Percentiles rank a stretch among this genome's conserved stretches.
These are phyloP conservation scores for Drosophila gaucha DNA, from an alignment of 2,888 invertebrate species.

Conservation along the genomic window DNA sequence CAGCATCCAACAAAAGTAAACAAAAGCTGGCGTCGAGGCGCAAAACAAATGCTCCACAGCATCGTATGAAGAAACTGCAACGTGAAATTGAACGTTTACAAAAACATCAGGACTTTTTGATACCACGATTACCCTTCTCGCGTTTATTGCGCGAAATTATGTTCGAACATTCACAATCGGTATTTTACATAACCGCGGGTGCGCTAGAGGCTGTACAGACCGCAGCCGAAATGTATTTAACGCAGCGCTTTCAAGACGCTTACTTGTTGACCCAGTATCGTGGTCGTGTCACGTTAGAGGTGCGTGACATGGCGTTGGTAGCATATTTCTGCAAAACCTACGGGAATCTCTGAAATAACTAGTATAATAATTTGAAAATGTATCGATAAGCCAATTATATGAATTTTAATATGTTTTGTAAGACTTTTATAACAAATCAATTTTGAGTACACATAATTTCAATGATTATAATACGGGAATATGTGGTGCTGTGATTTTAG, in stretches of 20 bases:
- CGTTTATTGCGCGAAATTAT: constrained; percentile 85
- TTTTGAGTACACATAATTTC: too few species aligned
- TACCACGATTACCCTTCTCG: constrained; percentile 85
- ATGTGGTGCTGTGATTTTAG: too few species aligned
- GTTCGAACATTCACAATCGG: constrained; percentile 25
- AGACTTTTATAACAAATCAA: too few species aligned
- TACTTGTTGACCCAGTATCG: constrained; percentile 85
- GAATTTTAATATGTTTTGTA: too few species aligned
- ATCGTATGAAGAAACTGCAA: not conserved
- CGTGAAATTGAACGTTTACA: constrained; percentile 56
- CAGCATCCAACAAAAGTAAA: not conserved
- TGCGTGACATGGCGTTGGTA: constrained; percentile 85
- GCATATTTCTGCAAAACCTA: constrained; percentile 41
- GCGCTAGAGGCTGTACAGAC: constrained; percentile 86
- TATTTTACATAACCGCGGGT: constrained; percentile 75
- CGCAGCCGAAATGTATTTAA: constrained; percentile 85
- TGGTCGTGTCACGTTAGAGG: constrained; percentile 85
- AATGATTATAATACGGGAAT: too few species aligned
- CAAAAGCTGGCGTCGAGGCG: constrained; percentile 16
- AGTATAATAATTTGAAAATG: not conserved
- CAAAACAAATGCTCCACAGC: constrained; percentile 35
- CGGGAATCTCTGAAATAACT: constrained; percentile 14
- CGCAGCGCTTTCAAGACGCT: constrained; percentile 85
- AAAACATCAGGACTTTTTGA: constrained; percentile 55
- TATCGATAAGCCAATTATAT: not conserved